Evolutionary conservation across 2,797 vertebrate species (phyloP).

Genomic region (Spheniscus humboldti): DNA sequence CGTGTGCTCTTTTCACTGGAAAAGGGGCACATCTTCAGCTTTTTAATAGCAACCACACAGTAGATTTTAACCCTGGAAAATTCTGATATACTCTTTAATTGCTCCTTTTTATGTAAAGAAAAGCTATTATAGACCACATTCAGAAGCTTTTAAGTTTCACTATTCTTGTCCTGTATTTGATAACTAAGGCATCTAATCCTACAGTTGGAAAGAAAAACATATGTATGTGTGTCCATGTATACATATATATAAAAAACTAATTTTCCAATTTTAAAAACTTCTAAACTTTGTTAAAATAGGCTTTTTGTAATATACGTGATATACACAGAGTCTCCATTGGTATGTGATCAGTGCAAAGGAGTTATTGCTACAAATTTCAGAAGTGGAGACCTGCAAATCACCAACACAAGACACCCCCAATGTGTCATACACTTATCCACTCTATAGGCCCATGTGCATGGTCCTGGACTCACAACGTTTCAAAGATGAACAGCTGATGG

Average conservation of each 20-base stretch:
- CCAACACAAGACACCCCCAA: not conserved
- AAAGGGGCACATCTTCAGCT: not conserved
- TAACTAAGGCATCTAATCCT: not conserved
- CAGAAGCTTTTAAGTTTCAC: not conserved
- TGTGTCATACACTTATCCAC: no score
- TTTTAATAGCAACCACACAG: not conserved
- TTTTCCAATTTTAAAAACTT: not conserved
- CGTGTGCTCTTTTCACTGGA: not conserved
- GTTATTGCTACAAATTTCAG: not conserved
- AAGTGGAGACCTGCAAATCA: not conserved
- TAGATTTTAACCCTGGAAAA: not conserved
- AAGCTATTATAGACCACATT: not conserved
- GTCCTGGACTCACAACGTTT: not conserved
- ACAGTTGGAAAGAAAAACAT: not conserved
- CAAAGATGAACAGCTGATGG: not conserved
- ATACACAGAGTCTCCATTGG: not conserved
- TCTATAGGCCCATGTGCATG: rapidly evolving
- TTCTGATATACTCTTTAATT: not conserved
- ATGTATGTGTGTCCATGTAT: no score
- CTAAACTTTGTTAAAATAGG: not conserved
- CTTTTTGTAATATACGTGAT: not conserved
- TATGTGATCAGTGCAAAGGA: not conserved
- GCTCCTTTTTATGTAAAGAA: not conserved
- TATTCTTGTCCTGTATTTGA: not conserved
- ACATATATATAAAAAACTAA: not conserved